Evolutionary conservation across 2,797 vertebrate species (phyloP).

Genomic region (Urosaurus nigricauda): DNA sequence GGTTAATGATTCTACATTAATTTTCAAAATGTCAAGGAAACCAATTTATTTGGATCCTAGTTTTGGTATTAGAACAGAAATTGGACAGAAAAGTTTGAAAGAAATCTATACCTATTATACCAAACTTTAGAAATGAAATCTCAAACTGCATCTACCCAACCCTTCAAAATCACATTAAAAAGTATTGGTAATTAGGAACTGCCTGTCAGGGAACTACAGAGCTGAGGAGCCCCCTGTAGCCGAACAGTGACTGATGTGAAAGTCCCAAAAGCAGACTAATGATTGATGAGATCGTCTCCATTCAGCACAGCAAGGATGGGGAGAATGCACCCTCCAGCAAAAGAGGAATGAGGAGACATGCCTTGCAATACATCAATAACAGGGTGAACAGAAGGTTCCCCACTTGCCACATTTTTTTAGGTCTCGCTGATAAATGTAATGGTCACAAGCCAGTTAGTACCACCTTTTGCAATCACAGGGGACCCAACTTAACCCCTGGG

Average conservation of each 20-base stretch:
- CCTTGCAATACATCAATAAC: constrained; percentile 35
- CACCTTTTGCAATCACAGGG: constrained; percentile 10
- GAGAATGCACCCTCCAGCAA: constrained; percentile 32
- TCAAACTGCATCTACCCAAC: not conserved
- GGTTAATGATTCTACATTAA: too few species aligned
- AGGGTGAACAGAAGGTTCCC: constrained; percentile 28
- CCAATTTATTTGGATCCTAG: not conserved
- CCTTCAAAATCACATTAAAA: constrained; percentile 8
- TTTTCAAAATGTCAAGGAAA: not conserved
- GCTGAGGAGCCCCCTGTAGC: not conserved
- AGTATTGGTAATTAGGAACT: constrained; percentile 21
- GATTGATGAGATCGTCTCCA: constrained; percentile 27
- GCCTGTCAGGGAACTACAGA: not conserved
- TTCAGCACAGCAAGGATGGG: not conserved
- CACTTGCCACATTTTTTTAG: constrained; percentile 8
- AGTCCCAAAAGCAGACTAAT: constrained; percentile 11
- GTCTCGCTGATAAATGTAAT: constrained; percentile 28
- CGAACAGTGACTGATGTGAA: constrained; percentile 4
- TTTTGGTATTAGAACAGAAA: not conserved
- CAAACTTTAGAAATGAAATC: constrained; percentile 4
- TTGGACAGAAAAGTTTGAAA: not conserved
- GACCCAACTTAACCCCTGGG: constrained; percentile 20
- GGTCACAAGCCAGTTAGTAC: not conserved
- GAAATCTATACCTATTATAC: not conserved
- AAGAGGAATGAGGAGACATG: not conserved